phyloP scores from a whole-genome alignment of 2,113 vertebrate genomes.

The Atlantisia rogersi region DNA sequence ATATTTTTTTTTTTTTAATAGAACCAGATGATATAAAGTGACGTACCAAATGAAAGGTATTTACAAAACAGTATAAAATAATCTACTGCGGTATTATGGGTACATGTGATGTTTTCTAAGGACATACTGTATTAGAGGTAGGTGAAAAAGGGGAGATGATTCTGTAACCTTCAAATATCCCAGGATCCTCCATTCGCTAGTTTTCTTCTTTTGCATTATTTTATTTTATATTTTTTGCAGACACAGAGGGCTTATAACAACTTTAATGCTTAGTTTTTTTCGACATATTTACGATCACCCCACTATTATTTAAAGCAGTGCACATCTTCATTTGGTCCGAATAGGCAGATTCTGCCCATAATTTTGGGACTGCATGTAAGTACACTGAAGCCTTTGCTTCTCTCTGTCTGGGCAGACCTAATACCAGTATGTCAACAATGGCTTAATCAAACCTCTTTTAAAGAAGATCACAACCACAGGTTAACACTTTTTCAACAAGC shows the following conservation, averaged over 20 bases:
- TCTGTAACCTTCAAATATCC: conserved; percentile 72
- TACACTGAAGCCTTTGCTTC: conserved; percentile 46
- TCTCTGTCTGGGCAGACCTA: conserved; percentile 46
- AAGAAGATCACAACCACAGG: conserved; percentile 41
- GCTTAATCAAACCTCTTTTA: conserved; percentile 5
- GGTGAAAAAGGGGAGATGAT: conserved; percentile 76
- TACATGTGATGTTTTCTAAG: conserved; percentile 64
- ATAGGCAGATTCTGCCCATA: conserved; percentile 79
- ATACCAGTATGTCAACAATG: not conserved
- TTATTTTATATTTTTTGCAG: conserved; percentile 61
- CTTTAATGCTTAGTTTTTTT: conserved; percentile 42
- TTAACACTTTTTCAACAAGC: conserved; percentile 92
- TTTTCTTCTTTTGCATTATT: conserved; percentile 56
- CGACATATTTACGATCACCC: conserved; percentile 52
- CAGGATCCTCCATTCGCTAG: conserved; percentile 73
- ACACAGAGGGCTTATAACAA: conserved; percentile 61
- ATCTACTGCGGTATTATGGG: conserved; percentile 69
- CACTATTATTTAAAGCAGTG: conserved; percentile 62
- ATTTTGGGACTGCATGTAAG: conserved; percentile 52
- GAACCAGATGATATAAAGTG: conserved; percentile 80
- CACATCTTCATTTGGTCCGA: conserved; percentile 72
- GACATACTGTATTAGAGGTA: conserved; percentile 81
- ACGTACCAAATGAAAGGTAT: conserved; percentile 72
- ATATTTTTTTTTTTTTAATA: conserved; percentile 53
- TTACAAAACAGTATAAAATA: conserved; percentile 80